Evolutionary conservation across 2,113 vertebrate genomes (phyloP).

Genomic region (Scatophagus argus): DNA sequence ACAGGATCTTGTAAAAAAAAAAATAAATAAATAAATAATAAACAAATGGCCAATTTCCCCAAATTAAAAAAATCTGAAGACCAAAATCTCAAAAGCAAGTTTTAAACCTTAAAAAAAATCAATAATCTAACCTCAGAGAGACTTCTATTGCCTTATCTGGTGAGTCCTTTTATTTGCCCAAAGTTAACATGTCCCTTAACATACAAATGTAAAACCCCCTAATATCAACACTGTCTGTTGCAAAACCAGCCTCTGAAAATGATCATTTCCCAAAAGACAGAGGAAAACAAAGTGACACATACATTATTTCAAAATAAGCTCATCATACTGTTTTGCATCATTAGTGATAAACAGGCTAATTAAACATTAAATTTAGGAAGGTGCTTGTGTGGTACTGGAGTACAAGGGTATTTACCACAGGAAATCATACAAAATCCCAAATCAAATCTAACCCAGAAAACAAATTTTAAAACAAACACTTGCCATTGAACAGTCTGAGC

Average conservation of each 20-base stretch:
- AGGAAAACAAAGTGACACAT: neutral
- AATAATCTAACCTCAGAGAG: neutral
- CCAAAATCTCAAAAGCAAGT: no score
- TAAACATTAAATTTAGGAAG: neutral
- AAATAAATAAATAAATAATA: no score
- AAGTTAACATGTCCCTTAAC: conserved; percentile 10
- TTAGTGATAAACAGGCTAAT: neutral
- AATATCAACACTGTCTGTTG: conserved; percentile 31
- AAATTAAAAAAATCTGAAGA: neutral
- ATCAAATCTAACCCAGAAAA: neutral
- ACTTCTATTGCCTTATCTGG: conserved; percentile 1
- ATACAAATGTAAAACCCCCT: neutral
- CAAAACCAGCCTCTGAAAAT: conserved; percentile 15
- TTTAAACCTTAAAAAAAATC: neutral
- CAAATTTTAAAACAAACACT: no score
- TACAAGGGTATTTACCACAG: neutral
- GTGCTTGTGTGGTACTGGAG: no score
- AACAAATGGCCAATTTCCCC: neutral
- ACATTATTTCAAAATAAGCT: neutral
- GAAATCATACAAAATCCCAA: neutral
- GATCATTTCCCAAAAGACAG: conserved; percentile 6
- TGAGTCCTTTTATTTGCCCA: conserved; percentile 24
- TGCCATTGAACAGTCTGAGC: no score
- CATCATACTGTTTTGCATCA: neutral
- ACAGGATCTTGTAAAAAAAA: no score